Evolutionary conservation across 2,888 invertebrate species (phyloP).

Genomic region (Tachystola acroxantha): DNA sequence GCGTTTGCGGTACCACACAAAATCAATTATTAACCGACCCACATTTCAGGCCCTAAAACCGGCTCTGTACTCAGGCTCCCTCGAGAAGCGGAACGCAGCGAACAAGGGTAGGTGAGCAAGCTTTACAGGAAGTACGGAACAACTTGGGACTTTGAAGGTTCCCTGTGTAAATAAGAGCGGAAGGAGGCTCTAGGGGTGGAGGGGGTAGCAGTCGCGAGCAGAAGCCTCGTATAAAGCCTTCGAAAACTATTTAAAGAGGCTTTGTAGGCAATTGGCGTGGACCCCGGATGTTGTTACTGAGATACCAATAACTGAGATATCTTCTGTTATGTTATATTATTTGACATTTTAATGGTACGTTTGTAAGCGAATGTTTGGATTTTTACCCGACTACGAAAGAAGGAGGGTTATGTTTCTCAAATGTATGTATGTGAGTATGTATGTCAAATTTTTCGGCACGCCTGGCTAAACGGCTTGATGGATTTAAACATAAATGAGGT

Average conservation of each 20-base stretch:
- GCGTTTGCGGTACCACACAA: too few species aligned
- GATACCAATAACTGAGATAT: not conserved
- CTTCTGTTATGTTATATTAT: too few species aligned
- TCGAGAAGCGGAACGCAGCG: constrained; percentile 24
- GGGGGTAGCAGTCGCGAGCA: constrained; percentile 38
- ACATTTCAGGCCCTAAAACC: not conserved
- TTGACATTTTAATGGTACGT: too few species aligned
- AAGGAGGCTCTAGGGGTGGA: constrained; percentile 26
- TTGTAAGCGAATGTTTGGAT: not conserved
- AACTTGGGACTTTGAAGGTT: constrained; percentile 55
- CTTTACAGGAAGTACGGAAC: constrained; percentile 40
- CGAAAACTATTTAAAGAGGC: constrained; percentile 69
- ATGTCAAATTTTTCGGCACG: too few species aligned
- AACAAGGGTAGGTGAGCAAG: constrained; percentile 26
- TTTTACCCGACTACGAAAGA: too few species aligned
- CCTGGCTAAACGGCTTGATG: too few species aligned
- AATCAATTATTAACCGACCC: too few species aligned
- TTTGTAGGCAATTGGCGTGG: constrained; percentile 51
- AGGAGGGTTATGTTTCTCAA: too few species aligned
- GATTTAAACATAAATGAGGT: too few species aligned
- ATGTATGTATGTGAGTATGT: too few species aligned
- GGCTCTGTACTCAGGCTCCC: constrained; percentile 22
- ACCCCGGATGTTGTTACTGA: constrained; percentile 13
- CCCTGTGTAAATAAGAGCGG: constrained; percentile 61
- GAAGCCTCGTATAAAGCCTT: constrained; percentile 50